Evolutionary conservation across 2,797 vertebrate genomes (phyloP).

Genomic region (Heterohyrax brucei): DNA sequence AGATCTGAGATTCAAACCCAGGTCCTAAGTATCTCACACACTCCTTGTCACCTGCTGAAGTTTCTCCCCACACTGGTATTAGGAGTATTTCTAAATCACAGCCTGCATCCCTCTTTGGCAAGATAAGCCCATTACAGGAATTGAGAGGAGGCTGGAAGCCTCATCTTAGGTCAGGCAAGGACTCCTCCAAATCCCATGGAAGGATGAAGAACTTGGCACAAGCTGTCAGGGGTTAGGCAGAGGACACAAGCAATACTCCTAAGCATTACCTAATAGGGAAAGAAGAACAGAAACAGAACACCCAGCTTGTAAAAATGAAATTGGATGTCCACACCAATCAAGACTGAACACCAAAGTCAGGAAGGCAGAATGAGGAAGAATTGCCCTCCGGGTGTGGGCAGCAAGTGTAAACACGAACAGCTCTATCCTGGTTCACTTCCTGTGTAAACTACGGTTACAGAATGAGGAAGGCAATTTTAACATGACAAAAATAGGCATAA

Average conservation of each 20-base stretch:
- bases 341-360: slow-evolving; percentile 39
- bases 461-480: slow-evolving; percentile 74
- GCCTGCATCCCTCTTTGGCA: neutral
- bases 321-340: neutral
- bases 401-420: slow-evolving; percentile 43
- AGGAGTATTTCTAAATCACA: slow-evolving; percentile 10
- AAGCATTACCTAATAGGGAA: neutral
- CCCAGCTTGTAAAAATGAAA: slow-evolving; percentile 62
- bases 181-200: neutral
- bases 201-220: neutral
- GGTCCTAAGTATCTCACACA: neutral
- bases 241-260: neutral
- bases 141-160: neutral
- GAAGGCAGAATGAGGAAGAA: slow-evolving; percentile 56
- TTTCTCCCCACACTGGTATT: neutral
- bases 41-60: slow-evolving; percentile 1
- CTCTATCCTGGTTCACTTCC: slow-evolving; percentile 28
- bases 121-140: neutral
- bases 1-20: neutral
- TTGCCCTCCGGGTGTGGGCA: neutral
- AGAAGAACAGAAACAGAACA: slow-evolving; percentile 38
- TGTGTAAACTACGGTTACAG: slow-evolving; percentile 74
- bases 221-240: neutral
- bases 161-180: neutral
- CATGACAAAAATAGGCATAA: slow-evolving; percentile 71